Evolutionary conservation across 2,888 invertebrate genomes (phyloP).

Genomic region (Pristionchus arcanus): DNA sequence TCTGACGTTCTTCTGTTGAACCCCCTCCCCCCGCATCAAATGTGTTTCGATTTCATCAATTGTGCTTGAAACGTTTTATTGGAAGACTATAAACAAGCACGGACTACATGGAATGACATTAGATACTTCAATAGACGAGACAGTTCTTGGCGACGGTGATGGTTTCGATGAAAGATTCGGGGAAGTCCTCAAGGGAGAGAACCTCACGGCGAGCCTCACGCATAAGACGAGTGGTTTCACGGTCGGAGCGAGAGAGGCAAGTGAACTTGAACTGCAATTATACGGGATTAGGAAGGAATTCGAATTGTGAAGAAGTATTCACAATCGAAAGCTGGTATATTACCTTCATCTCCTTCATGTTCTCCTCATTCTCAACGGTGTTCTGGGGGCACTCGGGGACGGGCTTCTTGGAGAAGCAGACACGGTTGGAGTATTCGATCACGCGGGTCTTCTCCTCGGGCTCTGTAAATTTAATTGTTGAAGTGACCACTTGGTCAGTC

Average conservation of each 20-base stretch:
- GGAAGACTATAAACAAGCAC: no score
- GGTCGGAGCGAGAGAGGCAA: constrained; percentile 69
- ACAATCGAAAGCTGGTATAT: background rate
- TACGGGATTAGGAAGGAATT: background rate
- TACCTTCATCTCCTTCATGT: constrained; percentile 48
- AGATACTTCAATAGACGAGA: constrained; percentile 28
- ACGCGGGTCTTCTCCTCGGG: constrained; percentile 68
- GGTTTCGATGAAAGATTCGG: constrained; percentile 46
- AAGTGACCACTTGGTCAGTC: no score
- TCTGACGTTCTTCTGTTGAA: no score
- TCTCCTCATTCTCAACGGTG: constrained; percentile 5
- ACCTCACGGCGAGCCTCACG: constrained; percentile 62
- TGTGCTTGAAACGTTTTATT: no score
- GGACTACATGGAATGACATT: background rate
- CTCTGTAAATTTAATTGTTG: constrained; percentile 59
- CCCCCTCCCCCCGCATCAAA: no score
- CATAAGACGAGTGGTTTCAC: constrained; percentile 67
- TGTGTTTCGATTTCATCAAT: no score
- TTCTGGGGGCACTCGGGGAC: constrained; percentile 67
- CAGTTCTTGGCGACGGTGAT: constrained; percentile 42
- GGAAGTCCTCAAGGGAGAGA: constrained; percentile 55
- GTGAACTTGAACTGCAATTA: constrained; percentile 62
- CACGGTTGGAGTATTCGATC: constrained; percentile 69
- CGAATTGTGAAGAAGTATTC: no score
- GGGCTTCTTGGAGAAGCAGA: constrained; percentile 75